Evolutionary conservation across 2,797 vertebrate genomes (phyloP), one percentile per base, ranked within the genome.

Genomic region (Poeciliopsis presidionis): DNA sequence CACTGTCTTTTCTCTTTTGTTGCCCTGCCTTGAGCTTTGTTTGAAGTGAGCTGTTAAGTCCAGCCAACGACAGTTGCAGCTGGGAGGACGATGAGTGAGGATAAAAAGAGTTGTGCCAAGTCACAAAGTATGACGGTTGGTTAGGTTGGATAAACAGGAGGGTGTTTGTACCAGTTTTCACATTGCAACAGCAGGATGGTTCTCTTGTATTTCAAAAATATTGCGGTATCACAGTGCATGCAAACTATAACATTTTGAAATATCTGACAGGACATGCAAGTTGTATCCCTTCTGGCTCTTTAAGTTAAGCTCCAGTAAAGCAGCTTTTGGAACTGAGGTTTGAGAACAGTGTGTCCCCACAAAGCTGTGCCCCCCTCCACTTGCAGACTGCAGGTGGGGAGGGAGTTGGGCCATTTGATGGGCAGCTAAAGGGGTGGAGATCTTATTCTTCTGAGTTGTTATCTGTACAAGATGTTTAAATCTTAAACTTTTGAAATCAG

Each of bases 1-100:
- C 89, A 82, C 87, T 81, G 88, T 92, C 90, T 91, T 94, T 92
- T 87, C 82, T 87, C 90, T 84, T 89, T 92, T 93, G 92, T 93
- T 87, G 84, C 82, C 72, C 84, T 85, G 92, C 89, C 87, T 87
- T 74, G 43, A 89, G 81, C 89, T 91, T 89, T 93, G 89, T 93
- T 93, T 92, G 87, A 89, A 86, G 91, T 87, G 83, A 91, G 86
- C 80, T 90, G 88, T 89, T 90, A 90, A 91, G 86, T 91, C 88
- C 81, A 72, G 75, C 88, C 82, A 85, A 83, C 85, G 91, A 91
- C 91, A 89, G 88, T 87, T 91, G 90, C 89, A 92, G 91, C 92
- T 90, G 90, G 84, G 84, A 81, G 81, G 87, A 90, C 61, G 85
- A 91, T 89, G 91, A 88, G 82, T 82, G 90, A 88, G 45, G 72